Evolutionary conservation across 2,888 invertebrate species (phyloP), one percentile per base, ranked within the genome.

Genomic region (Leptopterna dolabrata): DNA sequence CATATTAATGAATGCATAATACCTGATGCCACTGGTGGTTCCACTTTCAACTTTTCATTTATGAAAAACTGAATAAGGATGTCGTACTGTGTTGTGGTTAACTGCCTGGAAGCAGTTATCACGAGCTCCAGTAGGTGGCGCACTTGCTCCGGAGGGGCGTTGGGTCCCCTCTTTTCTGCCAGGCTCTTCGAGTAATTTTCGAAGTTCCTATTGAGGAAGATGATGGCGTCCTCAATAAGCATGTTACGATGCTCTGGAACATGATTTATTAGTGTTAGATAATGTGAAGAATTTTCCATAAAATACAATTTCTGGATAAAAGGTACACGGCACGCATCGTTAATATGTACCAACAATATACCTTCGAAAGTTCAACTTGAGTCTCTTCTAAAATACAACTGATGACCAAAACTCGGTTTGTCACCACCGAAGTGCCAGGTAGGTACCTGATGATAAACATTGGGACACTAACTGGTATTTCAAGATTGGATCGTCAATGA

Each of bases 191-290:
- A 87, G 91, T 95, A 95, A 90, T 92, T 93, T 36, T 94, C 93
- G 91, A 95, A 95, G 90, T 97, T 96, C 0, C 95, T 94, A 11
- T 94, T 94, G 43, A 98, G 93, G 89, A 98, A 93, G 89, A 94
- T 94, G 88, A 98, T 93, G 0, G 98, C 97, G 92, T 98, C 98
- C 87, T 98, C 98, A 55, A 98, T 91, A 0, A 98, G 98, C 97
- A 98, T 98, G 92, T 98, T 98, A 90, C 98, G 95, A 92, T 98
- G 98, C 91, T 98, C 98, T 95, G 93, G 89, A 91, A 90, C 89
- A 89, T 87, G 11, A 63, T 36, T 36, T 7, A 36, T 4, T 4
- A 36, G 7, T 36, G 7, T 4, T 2, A 36, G 36, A 36, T 4
- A 36, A 4, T 36, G 36, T 36, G 7, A 36, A 36, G 7, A 4